Evolutionary conservation across 2,888 invertebrate genomes (phyloP), one percentile per base, ranked within the genome.

Genomic region (Syrphus vitripennis): DNA sequence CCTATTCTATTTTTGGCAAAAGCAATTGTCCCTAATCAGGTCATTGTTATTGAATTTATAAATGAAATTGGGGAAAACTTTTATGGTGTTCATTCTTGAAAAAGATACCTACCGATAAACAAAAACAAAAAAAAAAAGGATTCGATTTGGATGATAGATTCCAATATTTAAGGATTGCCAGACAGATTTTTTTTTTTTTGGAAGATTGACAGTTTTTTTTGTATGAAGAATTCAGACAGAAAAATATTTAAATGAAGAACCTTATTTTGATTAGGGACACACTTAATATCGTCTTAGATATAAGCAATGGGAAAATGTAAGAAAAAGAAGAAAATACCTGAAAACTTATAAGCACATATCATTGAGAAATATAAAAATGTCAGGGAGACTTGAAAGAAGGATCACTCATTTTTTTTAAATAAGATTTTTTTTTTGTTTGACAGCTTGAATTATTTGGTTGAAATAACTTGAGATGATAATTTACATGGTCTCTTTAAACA

Each of bases 1-100:
- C 34, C 59, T 77, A 57, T 57, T n/a, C n/a, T n/a, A 29, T 61
- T 69, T 59, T 81, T 24, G 24, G 16, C 37, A 14, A 42, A n/a
- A 55, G 82, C 86, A 82, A 86, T 86, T 86, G 86, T 78, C 74
- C 82, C 48, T 86, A 82, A 86, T 86, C 86, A 86, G 86, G 82
- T 82, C 86, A 86, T 86, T 86, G 77, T 77, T 82, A 86, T 86
- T 86, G 86, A 86, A 86, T 86, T 86, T 86, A 82, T 82, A 74
- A 61, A 86, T 86, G 82, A 74, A 76, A 86, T 74, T 74, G 57
- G 65, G 34, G 40, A 34, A 34, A 42, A 42, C 26, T 65, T 79
- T 70, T 70, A 83, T 75, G 74, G 50, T 50, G 24, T 26, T 50
- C 24, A 26, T 6, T 6, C 14, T 37, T 24, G 12, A 9, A 19